These are phyloP conservation scores for Apamea sordens DNA, from an alignment of 2,888 invertebrate species.

Conservation along the genomic window DNA sequence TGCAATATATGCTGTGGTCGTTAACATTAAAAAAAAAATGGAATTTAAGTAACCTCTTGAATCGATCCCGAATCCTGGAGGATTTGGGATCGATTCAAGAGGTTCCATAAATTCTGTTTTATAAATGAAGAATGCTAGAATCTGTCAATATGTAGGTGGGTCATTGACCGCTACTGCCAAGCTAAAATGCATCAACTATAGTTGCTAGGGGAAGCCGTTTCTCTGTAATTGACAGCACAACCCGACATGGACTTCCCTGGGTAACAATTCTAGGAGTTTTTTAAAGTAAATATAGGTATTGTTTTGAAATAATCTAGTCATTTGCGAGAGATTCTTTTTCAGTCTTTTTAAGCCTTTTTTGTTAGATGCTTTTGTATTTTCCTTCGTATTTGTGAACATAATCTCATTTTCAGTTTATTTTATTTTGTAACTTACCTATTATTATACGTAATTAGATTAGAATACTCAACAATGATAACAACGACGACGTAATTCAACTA, in stretches of 20 bases:
- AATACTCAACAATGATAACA: too few species aligned
- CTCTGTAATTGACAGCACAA: constrained; percentile 50
- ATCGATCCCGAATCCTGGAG: too few species aligned
- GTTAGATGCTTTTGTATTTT: too few species aligned
- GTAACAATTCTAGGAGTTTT: constrained; percentile 25
- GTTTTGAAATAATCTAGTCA: neutral
- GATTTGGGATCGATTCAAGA: neutral
- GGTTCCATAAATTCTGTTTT: neutral
- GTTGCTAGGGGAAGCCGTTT: constrained; percentile 27
- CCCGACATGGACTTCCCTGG: constrained; percentile 15
- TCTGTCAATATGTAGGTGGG: neutral
- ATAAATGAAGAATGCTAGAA: neutral
- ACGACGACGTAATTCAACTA: too few species aligned
- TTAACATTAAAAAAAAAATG: too few species aligned
- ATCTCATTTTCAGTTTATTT: too few species aligned
- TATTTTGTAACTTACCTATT: too few species aligned
- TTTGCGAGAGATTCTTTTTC: neutral
- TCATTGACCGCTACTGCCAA: neutral
- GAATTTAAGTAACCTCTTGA: too few species aligned
- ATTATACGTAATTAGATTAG: too few species aligned
- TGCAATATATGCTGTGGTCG: too few species aligned
- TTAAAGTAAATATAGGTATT: constrained; percentile 8
- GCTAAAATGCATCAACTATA: neutral
- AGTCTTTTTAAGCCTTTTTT: too few species aligned
- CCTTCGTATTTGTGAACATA: too few species aligned